Conservation (phyloP, 2,888 invertebrate genomes). For the Chaetogeoica ovagalla region DNA sequence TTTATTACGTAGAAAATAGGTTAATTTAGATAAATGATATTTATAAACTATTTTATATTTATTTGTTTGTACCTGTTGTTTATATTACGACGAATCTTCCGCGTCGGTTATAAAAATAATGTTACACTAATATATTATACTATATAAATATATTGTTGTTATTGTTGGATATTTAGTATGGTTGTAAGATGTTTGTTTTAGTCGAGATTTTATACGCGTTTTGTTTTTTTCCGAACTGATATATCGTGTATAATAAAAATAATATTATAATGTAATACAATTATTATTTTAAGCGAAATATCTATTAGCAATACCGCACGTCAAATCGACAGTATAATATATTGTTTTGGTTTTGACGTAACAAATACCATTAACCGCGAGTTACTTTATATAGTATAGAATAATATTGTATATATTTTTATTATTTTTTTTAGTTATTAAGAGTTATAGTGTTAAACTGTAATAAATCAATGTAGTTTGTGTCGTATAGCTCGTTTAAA, state of each 20-base stretch:
- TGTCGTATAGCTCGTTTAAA: too few relatives aligned
- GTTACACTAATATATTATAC: not conserved
- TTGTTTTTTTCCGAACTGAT: slow-evolving; percentile 15
- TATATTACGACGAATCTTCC: slow-evolving; percentile 20
- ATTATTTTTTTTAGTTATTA: too few relatives aligned
- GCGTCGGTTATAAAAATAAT: slow-evolving; percentile 7
- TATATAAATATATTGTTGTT: not conserved
- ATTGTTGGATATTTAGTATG: not conserved
- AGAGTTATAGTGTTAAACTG: too few relatives aligned
- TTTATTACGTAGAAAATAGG: slow-evolving; percentile 18
- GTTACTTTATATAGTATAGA: not conserved
- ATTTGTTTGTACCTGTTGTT: slow-evolving; percentile 16
- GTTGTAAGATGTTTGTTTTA: not conserved
- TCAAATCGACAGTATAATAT: not conserved
- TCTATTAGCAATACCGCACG: not conserved
- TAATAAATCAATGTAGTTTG: too few relatives aligned
- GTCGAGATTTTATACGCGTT: not conserved
- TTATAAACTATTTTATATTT: slow-evolving; percentile 19
- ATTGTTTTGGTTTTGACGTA: not conserved
- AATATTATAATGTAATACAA: too few relatives aligned
- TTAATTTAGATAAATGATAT: not conserved
- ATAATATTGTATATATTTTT: not conserved
- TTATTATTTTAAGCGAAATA: not conserved
- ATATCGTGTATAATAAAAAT: not conserved
- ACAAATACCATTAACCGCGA: not conserved